Evolutionary conservation across 2,888 invertebrate species (phyloP), one percentile per base, ranked within the genome.

Genomic region (Celastrina argiolus): DNA sequence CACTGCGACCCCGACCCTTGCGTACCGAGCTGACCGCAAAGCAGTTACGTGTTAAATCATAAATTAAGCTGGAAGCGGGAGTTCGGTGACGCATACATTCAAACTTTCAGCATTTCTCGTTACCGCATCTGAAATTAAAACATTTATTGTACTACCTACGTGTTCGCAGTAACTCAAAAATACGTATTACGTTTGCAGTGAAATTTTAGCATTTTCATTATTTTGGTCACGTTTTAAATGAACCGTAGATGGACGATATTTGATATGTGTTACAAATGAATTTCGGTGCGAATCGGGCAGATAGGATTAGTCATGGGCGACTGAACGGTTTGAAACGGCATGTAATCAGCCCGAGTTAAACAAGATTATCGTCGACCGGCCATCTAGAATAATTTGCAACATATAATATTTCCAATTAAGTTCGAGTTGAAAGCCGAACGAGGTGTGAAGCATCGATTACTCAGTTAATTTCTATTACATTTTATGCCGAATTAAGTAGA

Each of bases 41-140:
- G 66, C 14, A 61, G 36, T 28, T 59, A 59, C 66, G 66, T 66
- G 66, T 59, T 59, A 59, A 42, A 42, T 59, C 66, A 66, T 66
- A 66, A 66, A 66, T 66, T 66, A 66, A 59, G n/a, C 34, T 42
- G 45, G 45, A 58, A 66, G 42, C 58, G 14, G 31, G 31, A 41
- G 34, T 59, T 66, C 59, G 16, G 36, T 59, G 59, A 34, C 16
- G 59, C 59, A 59, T 16, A 61, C 22, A 61, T 22, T 36, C 18
- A 18, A 61, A 39, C 36, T 61, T 61, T 36, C 22, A 39, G 61
- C 61, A 16, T 39, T 61, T 61, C 39, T 61, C 22, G 36, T 61
- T 22, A 61, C 61, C 39, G 14, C 18, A 12, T 10, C 36, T 16
- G 22, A 39, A 61, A 61, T 61, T 61, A 61, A 61, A 36, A 61